Base-by-base conservation (phyloP, 2,888 invertebrate genomes). In the Selenia dentaria region DNA sequence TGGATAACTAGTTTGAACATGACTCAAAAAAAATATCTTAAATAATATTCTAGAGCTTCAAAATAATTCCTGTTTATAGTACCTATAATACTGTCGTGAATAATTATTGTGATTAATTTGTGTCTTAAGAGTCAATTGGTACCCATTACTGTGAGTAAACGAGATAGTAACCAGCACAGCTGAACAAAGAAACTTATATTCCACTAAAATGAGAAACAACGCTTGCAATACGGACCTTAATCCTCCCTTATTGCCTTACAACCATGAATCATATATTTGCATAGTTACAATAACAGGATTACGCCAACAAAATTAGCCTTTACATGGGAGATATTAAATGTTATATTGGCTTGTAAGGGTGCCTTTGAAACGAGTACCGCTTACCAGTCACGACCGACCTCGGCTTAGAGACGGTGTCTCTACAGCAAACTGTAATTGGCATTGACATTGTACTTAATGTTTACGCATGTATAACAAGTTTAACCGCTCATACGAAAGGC, bases 371-470 rank as follows among this genome's bases (percentile, higher is more conserved):
- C 51, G 39, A 48, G 39, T 44, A 26, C 45, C 25, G 53, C 56
- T 57, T 48, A 48, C 48, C 18, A 62, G 64, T 52, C 57, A 63
- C 65, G 71, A 66, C 67, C 67, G 72, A 66, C 58, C 22, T 18
- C 24, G 63, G 62, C 62, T 70, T 65, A 70, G 65, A 62, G 63
- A 67, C 52, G 48, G 43, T 63, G 45, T 66, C 60, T 67, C 64
- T 59, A 60, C 56, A 57, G 57, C 55, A 65, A 52, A 57, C 45
- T 62, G 58, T 72, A 71, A 71, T 71, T 71, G 70, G 54, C 72
- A 75, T 75, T 78, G 76, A 74, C 73, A 70, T 74, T 79, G 69
- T 64, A 62, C 64, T 63, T 70, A 66, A 58, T 61, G 56, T 60
- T 62, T 64, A 64, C 55, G 48, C 53, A 42, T 51, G 61, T 60